Base-by-base conservation (phyloP, 2,797 vertebrate species). In the Ambastaia sidthimunki region DNA sequence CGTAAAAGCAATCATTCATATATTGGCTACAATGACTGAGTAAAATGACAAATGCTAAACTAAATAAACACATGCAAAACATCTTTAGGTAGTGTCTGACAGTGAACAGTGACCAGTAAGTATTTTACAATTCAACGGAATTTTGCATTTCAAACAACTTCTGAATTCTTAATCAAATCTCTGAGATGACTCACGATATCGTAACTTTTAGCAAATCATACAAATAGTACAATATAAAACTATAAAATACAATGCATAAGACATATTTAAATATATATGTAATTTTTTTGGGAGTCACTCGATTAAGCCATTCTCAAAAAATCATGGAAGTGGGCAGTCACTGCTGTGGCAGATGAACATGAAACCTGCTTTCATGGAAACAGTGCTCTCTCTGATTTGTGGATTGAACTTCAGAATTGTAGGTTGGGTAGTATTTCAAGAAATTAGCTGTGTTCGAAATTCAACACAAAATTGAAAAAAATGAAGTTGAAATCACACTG, bases 1-100 rank as follows among this genome's bases (percentile, higher is more conserved):
- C 18, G 16, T 4, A 70, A 60, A 84, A 73, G 57, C 47, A 76
- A 81, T 67, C 52, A 63, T 57, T 69, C 25, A 76, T 50, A 41
- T 28, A 57, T 67, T 74, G 50, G 44, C 31, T 63, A 28, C 47
- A 63, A n/a, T 79, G 54, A 57, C 66, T 66, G 25, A 74, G 63
- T 15, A 23, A 70, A 25, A 34, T 19, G 0, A 15, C 6, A 47
- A 75, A 54, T 76, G 71, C 28, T 28, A 52, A 70, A 75, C 55
- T 68, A 57, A 31, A 34, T 15, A 48, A 48, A n/a, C 23, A n/a
- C 23, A 59, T 25, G 9, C 57, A 78, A 74, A 74, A 50, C 59
- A 62, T 62, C 59, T 25, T 12, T 13, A 2, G 1, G 21, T 25
- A 11, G 19, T 31, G 31, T 31, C 10, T 3, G 11, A 19, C 11